phyloP scores from a whole-genome alignment of 2,797 vertebrate genomes.

The Neomorphus geoffroyi region DNA sequence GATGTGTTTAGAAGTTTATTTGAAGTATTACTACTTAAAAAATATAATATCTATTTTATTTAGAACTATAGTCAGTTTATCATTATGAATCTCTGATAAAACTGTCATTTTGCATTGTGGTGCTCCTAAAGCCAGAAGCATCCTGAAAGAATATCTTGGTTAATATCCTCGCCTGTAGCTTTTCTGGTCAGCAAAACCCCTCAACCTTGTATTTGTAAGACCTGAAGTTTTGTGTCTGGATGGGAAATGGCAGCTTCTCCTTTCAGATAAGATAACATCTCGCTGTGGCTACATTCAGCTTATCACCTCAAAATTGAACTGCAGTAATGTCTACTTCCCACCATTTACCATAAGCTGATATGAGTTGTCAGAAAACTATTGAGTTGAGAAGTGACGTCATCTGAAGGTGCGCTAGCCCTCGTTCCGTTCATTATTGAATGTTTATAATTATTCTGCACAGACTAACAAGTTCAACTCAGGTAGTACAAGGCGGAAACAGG shows the following conservation, averaged over 20 bases:
- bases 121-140: neutral
- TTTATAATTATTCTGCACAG: fast-evolving
- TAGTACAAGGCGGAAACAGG: neutral
- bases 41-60: neutral
- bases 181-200: neutral
- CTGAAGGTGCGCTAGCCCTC: neutral
- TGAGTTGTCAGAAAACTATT: neutral
- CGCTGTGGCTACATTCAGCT: neutral
- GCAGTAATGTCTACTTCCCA: neutral
- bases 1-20: neutral
- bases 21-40: neutral
- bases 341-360: neutral
- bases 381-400: neutral
- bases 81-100: neutral
- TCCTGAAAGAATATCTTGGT: neutral
- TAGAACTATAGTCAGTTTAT: neutral
- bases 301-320: neutral
- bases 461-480: neutral
- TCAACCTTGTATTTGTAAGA: neutral
- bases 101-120: neutral
- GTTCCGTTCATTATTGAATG: neutral
- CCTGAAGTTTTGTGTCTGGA: neutral
- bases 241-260: neutral
- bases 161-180: neutral
- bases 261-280: neutral